Base-by-base conservation (phyloP, 2,888 invertebrate species). In the Orthosia cruda region DNA sequence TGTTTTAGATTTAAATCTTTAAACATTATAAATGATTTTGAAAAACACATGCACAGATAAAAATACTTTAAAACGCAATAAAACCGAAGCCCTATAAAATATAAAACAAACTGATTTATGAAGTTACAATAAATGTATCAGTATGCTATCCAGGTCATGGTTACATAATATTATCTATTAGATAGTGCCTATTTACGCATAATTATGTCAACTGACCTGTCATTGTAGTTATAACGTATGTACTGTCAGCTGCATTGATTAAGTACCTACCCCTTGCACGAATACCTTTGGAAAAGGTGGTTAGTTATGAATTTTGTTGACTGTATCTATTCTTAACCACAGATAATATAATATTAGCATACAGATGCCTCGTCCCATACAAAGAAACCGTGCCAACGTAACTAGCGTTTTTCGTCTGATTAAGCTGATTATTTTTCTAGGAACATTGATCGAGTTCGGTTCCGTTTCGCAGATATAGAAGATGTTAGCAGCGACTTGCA, bases 61-160 rank as follows among this genome's bases (percentile, higher is more conserved):
- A 45, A 45, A 1, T 4, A 5, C 13, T 11, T 18, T 49, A 13
- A 40, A 62, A 45, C 49, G 54, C 61, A 70, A 20, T 55, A 74
- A 15, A 76, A 0, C 23, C 2, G 5, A 26, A 77, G 40, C 16
- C 20, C 69, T 26, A 12, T 52, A 77, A n/a, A 64, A 78, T 45
- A 12, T 52, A 77, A 23, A 64, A 78, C 63, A 40, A 55, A 78
- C 16, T 52, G 9, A 77, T 55, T 16, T 55, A 66, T 66, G 63
- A 79, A 78, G 54, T 80, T 52, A 78, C 13, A 74, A 67, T 63
- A 80, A 78, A 80, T 67, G 66, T 63, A 67, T 80, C 63, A 80
- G 80, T 80, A n/a, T 32, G 40, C 40, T 13, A 78, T 70, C 52
- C 76, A 75, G 81, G 79, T 76, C 79, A 81, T 57, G 81, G 79